phyloP scores from a whole-genome alignment of 2,888 invertebrate genomes.

The Pyrrhia umbra region DNA sequence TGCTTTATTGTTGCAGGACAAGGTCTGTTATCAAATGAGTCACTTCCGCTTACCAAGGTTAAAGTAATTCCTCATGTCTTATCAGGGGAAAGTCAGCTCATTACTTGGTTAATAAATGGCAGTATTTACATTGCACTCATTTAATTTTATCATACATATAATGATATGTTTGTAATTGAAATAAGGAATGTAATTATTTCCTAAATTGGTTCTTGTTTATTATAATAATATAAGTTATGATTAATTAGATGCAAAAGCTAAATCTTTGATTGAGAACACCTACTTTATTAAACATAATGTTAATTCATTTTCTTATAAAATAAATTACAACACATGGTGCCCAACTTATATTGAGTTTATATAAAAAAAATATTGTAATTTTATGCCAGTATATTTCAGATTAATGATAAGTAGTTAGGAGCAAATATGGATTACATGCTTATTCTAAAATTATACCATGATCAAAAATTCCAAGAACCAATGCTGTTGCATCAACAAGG shows the following conservation, averaged over 20 bases:
- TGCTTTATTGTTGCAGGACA: slow-evolving; percentile 14
- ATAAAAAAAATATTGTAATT: too few species aligned
- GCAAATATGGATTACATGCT: slow-evolving; percentile 1
- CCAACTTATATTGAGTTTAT: too few species aligned
- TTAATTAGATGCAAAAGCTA: not conserved
- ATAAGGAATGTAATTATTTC: not conserved
- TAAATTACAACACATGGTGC: not conserved
- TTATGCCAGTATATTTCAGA: too few species aligned
- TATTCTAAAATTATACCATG: slow-evolving; percentile 36
- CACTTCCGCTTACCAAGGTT: slow-evolving; percentile 57
- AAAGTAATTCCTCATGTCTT: slow-evolving; percentile 34
- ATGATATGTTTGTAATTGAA: not conserved
- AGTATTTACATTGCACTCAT: not conserved
- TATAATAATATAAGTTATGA: not conserved
- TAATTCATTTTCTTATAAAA: not conserved
- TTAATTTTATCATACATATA: not conserved
- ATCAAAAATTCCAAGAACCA: slow-evolving; percentile 32
- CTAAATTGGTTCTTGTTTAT: slow-evolving; percentile 5
- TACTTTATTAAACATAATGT: slow-evolving; percentile 7
- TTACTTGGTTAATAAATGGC: slow-evolving; percentile 25
- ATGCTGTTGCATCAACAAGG: slow-evolving; percentile 53
- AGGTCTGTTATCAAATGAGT: slow-evolving; percentile 59
- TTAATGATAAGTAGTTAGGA: not conserved
- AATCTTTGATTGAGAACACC: slow-evolving; percentile 1
- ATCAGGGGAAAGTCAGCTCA: slow-evolving; percentile 47